These are phyloP conservation scores for Helleia helle DNA, from an alignment of 2,888 invertebrate genomes.

Conservation along the genomic window DNA sequence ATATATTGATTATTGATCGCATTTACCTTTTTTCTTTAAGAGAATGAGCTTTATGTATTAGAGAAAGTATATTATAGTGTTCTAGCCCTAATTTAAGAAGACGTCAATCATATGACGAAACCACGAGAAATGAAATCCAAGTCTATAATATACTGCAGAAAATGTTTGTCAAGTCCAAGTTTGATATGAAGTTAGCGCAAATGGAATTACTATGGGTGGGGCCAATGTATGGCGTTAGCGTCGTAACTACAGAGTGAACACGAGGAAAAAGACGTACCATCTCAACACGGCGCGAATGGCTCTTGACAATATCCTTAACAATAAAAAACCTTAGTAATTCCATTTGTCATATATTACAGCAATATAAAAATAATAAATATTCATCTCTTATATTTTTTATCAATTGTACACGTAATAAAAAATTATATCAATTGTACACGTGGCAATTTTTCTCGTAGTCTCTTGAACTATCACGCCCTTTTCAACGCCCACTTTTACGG, in stretches of 20 bases:
- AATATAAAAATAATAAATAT: constrained; percentile 3
- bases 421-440: constrained; percentile 1
- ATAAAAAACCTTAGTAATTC: constrained; percentile 52
- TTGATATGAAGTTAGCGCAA: constrained; percentile 16
- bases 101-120: too few species aligned
- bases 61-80: too few species aligned
- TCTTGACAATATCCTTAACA: constrained; percentile 16
- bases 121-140: too few species aligned
- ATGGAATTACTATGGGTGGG: constrained; percentile 60
- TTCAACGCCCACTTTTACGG: too few species aligned
- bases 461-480: too few species aligned
- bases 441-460: too few species aligned
- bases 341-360: constrained; percentile 36
- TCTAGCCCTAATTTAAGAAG: not conserved
- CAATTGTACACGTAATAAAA: too few species aligned
- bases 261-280: constrained; percentile 16
- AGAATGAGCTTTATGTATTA: too few species aligned
- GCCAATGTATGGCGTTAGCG: constrained; percentile 9
- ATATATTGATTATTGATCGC: not conserved
- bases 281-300: constrained; percentile 11
- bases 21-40: too few species aligned
- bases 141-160: too few species aligned
- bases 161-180: too few species aligned
- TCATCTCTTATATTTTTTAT: not conserved
- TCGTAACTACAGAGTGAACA: not conserved